Evolutionary conservation across 2,888 invertebrate species (phyloP).

Genomic region (Acrobasis consociella): DNA sequence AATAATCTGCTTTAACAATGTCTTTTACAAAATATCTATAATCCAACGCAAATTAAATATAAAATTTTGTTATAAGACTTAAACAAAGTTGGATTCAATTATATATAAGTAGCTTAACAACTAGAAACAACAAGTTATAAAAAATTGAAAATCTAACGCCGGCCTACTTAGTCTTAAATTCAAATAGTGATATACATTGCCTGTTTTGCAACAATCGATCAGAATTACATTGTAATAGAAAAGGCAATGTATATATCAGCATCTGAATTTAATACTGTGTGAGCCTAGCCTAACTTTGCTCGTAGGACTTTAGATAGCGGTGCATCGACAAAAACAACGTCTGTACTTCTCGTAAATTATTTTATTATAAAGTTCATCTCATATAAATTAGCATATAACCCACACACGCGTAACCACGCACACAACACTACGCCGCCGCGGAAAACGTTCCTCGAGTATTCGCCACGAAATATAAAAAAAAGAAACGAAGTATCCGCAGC

Average conservation of each 20-base stretch:
- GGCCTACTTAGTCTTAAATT: too few species aligned
- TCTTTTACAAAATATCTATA: conserved; percentile 38
- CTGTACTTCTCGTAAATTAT: conserved; percentile 70
- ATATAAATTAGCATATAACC: conserved; percentile 82
- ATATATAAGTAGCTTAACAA: conserved; percentile 38
- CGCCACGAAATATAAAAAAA: conserved; percentile 27
- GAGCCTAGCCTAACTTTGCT: neutral
- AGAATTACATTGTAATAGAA: too few species aligned
- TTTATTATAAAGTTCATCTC: conserved; percentile 81
- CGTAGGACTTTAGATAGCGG: conserved; percentile 16
- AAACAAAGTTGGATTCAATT: conserved; percentile 48
- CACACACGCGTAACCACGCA: conserved; percentile 61
- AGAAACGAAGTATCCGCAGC: conserved; percentile 30
- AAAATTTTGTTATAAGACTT: conserved; percentile 45
- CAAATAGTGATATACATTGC: too few species aligned
- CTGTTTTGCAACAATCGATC: too few species aligned
- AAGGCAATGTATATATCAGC: too few species aligned
- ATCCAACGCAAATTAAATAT: conserved; percentile 50
- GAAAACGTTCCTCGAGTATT: conserved; percentile 31
- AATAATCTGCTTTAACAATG: conserved; percentile 37
- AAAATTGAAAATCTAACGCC: conserved; percentile 13
- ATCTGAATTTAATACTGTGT: too few species aligned
- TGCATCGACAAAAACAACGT: conserved; percentile 42
- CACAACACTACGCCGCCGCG: conserved; percentile 42
- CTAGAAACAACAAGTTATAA: conserved; percentile 37